Evolutionary conservation across 1,140 invertebrate genomes (phyloP).

Genomic region (Sycophila sp.): DNA sequence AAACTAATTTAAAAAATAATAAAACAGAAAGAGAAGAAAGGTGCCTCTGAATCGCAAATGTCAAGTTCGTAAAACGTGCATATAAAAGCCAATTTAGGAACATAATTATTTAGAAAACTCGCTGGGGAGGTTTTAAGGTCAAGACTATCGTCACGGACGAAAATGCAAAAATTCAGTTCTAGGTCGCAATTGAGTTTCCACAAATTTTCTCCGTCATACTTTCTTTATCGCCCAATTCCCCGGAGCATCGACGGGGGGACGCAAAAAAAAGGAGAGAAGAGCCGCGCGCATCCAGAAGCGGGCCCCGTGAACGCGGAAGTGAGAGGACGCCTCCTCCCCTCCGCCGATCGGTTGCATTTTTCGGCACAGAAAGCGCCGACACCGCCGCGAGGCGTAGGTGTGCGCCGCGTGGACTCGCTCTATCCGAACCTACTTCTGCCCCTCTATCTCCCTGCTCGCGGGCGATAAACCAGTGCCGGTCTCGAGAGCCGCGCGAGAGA

Average conservation of each 20-base stretch:
- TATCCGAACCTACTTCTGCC: no score
- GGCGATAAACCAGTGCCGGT: not conserved
- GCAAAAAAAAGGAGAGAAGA: no score
- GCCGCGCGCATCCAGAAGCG: not conserved
- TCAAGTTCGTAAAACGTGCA: no score
- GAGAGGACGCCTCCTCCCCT: slow-evolving; percentile 7
- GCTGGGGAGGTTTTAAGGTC: no score
- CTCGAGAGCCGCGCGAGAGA: not conserved
- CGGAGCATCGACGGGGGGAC: no score
- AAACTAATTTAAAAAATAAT: not conserved
- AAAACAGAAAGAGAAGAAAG: not conserved
- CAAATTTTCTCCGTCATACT: no score
- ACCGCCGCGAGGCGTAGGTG: slow-evolving; percentile 7
- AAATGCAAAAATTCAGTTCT: not conserved
- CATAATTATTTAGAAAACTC: no score
- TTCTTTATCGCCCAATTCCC: no score
- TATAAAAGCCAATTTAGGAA: no score
- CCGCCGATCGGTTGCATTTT: slow-evolving; percentile 4
- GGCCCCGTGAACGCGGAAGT: slow-evolving; percentile 18
- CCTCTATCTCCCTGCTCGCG: not conserved
- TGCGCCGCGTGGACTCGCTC: not conserved
- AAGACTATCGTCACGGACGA: no score
- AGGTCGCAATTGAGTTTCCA: not conserved
- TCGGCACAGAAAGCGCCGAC: slow-evolving; percentile 24
- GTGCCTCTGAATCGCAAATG: not conserved